These are phyloP conservation scores for Ooceraea biroi DNA, from an alignment of 1,140 invertebrate species.

Conservation along the genomic window DNA sequence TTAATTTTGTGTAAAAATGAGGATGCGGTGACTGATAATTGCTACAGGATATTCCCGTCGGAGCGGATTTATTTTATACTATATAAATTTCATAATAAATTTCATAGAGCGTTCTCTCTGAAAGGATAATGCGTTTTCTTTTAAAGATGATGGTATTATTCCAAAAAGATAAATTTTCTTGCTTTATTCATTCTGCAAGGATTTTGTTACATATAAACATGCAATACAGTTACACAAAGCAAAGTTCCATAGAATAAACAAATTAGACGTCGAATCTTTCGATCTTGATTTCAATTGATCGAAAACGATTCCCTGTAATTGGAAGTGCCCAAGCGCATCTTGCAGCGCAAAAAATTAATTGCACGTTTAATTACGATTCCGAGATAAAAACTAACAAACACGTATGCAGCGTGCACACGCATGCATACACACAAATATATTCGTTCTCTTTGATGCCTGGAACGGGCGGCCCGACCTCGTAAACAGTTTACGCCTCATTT, in stretches of 20 bases:
- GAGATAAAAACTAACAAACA: constrained; percentile 29
- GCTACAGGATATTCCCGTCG: neutral
- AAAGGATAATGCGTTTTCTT: too few relatives aligned
- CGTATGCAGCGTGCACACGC: neutral
- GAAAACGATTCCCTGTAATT: neutral
- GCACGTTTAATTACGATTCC: constrained; percentile 16
- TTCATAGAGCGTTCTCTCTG: too few relatives aligned
- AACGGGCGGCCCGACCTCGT: neutral
- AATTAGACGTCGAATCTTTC: neutral
- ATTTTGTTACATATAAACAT: too few relatives aligned
- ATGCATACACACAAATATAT: neutral
- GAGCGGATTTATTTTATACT: neutral
- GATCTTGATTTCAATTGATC: neutral
- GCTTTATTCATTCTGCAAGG: too few relatives aligned
- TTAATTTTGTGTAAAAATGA: constrained; percentile 1
- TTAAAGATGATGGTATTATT: too few relatives aligned
- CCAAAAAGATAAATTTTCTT: too few relatives aligned
- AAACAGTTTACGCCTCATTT: constrained; percentile 34
- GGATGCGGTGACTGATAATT: neutral
- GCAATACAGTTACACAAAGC: too few relatives aligned
- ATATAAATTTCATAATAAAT: constrained; percentile 4
- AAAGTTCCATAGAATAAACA: too few relatives aligned
- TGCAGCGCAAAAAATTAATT: constrained; percentile 8
- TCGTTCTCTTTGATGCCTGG: constrained; percentile 13
- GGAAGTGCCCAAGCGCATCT: neutral